phyloP scores from a whole-genome alignment of 2,888 invertebrate species.

The Apeira syringaria region DNA sequence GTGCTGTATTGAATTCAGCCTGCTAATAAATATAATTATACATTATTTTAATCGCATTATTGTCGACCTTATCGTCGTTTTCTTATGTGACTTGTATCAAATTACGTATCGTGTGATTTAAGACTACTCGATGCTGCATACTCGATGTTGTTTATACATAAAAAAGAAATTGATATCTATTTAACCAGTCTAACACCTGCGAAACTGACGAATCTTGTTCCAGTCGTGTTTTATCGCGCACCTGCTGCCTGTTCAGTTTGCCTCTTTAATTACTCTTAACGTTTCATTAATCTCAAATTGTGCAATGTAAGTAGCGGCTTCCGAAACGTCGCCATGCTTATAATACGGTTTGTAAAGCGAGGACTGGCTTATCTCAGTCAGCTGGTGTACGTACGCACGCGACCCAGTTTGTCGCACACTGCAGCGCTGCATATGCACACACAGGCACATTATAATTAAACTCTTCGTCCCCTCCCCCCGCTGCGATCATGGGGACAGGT shows the following conservation, averaged over 20 bases:
- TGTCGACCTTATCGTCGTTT: not conserved
- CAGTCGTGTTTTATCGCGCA: conserved; percentile 17
- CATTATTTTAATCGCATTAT: conserved; percentile 13
- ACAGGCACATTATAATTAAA: conserved; percentile 54
- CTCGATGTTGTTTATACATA: conserved; percentile 20
- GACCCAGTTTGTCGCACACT: conserved; percentile 57
- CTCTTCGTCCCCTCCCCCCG: conserved; percentile 40
- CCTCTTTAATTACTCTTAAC: not conserved
- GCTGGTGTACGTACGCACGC: conserved; percentile 48
- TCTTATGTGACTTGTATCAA: not conserved
- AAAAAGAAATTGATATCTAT: conserved; percentile 20
- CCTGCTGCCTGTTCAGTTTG: conserved; percentile 16
- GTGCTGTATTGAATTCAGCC: conserved; percentile 18
- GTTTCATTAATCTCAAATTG: conserved; percentile 16
- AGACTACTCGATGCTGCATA: conserved; percentile 12
- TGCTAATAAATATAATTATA: conserved; percentile 6
- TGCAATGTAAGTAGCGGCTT: conserved; percentile 21
- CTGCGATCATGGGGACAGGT: conserved; percentile 30
- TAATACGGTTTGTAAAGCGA: conserved; percentile 24
- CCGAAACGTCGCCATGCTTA: conserved; percentile 25
- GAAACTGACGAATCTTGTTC: conserved; percentile 25
- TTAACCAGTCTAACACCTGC: conserved; percentile 25
- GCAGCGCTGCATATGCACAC: conserved; percentile 44
- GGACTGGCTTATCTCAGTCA: conserved; percentile 51
- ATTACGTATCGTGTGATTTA: conserved; percentile 1